Conservation (phyloP, 2,888 invertebrate genomes). For the Anagyrus pseudococci region DNA sequence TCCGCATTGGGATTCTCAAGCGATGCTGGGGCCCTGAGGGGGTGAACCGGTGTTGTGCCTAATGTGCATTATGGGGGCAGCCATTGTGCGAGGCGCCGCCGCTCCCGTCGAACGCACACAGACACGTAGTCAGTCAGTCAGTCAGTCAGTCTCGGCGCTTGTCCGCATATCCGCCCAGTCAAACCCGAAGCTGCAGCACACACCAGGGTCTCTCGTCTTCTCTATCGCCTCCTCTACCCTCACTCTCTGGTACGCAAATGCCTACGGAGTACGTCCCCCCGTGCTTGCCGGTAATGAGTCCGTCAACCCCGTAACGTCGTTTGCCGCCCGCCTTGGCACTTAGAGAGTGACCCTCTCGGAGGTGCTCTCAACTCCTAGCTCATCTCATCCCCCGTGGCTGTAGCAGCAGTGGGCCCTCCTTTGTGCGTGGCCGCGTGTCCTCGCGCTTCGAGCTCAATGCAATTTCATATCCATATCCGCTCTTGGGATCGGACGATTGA, state of each 20-base stretch:
- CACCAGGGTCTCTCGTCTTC: too few species aligned
- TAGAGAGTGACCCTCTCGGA: slow-evolving; percentile 38
- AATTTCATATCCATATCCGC: slow-evolving; percentile 33
- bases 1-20: too few species aligned
- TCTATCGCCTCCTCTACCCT: too few species aligned
- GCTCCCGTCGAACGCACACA: too few species aligned
- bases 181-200: slow-evolving; percentile 35
- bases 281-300: slow-evolving; percentile 60
- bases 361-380: neutral
- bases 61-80: too few species aligned
- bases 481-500: slow-evolving; percentile 5
- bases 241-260: slow-evolving; percentile 62
- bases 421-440: neutral
- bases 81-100: too few species aligned
- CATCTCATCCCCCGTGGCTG: neutral
- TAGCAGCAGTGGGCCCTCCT: neutral
- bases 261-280: too few species aligned
- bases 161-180: slow-evolving; percentile 37
- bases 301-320: slow-evolving; percentile 60
- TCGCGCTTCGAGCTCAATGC: slow-evolving; percentile 14
- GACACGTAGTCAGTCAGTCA: too few species aligned
- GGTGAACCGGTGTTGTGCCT: too few species aligned
- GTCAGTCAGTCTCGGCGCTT: too few species aligned
- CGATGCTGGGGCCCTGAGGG: too few species aligned
- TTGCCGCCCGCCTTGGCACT: slow-evolving; percentile 59